Conservation (phyloP, 2,888 invertebrate species). For the Nomada lathburiana region DNA sequence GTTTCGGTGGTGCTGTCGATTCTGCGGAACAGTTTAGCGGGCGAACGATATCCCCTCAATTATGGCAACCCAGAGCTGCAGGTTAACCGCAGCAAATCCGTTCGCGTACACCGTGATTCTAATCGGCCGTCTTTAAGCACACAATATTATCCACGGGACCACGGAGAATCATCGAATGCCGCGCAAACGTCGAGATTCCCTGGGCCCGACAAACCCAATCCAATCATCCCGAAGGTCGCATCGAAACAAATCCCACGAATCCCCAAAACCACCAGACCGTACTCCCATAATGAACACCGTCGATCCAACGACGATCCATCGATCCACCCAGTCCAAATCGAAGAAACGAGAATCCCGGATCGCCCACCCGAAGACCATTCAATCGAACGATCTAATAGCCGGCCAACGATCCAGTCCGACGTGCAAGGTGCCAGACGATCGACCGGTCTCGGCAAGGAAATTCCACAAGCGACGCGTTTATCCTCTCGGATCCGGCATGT, state of each 20-base stretch:
- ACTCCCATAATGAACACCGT: background rate
- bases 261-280: background rate
- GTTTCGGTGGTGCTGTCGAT: slow-evolving; percentile 68
- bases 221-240: background rate
- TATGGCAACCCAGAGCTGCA: slow-evolving; percentile 22
- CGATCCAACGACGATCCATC: background rate
- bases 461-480: slow-evolving; percentile 1
- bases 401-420: background rate
- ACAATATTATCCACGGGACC: background rate
- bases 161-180: background rate
- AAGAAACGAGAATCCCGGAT: background rate
- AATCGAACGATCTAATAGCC: background rate
- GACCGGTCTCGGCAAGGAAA: background rate
- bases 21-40: slow-evolving; percentile 52
- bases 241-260: background rate
- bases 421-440: background rate
- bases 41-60: slow-evolving; percentile 44
- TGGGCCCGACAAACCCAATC: background rate
- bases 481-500: slow-evolving; percentile 22
- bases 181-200: background rate
- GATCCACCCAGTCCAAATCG: background rate
- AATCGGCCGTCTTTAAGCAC: background rate
- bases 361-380: background rate
- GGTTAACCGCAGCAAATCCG: slow-evolving; percentile 24
- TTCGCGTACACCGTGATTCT: slow-evolving; percentile 3